A percentile compares a stretch with the other conserved stretches of the same genome.
These are phyloP conservation scores for Drosophila gaucha DNA, from an alignment of 2,888 invertebrate species.

Conservation along the genomic window DNA sequence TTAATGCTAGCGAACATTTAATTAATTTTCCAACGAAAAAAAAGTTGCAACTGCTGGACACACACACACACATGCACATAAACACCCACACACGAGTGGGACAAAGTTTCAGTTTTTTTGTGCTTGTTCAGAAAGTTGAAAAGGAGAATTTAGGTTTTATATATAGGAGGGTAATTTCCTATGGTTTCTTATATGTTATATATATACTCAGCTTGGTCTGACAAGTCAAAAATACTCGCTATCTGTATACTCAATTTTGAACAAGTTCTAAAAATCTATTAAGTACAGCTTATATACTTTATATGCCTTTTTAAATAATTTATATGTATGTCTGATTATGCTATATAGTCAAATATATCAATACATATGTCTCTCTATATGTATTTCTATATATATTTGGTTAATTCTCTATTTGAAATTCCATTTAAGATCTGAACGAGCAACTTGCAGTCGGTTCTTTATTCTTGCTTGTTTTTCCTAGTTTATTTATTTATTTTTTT, in stretches of 20 bases:
- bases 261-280: too few species aligned
- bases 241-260: too few species aligned
- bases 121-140: not conserved
- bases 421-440: not conserved
- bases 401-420: not conserved
- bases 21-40: conserved; percentile 56
- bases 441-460: not conserved
- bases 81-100: conserved; percentile 13
- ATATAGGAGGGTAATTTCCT: not conserved
- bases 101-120: conserved; percentile 23
- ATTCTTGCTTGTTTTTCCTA: not conserved
- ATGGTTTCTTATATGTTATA: too few species aligned
- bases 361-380: not conserved
- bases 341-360: not conserved
- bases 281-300: too few species aligned
- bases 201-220: too few species aligned
- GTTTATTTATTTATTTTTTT: not conserved
- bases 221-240: too few species aligned
- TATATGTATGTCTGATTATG: not conserved
- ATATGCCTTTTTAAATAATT: not conserved
- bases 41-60: conserved; percentile 34
- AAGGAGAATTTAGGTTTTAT: not conserved
- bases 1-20: conserved; percentile 62
- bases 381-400: not conserved
- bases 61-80: conserved; percentile 24